Evolutionary conservation across 2,113 vertebrate species (phyloP).

Genomic region (Ifrita kowaldi): DNA sequence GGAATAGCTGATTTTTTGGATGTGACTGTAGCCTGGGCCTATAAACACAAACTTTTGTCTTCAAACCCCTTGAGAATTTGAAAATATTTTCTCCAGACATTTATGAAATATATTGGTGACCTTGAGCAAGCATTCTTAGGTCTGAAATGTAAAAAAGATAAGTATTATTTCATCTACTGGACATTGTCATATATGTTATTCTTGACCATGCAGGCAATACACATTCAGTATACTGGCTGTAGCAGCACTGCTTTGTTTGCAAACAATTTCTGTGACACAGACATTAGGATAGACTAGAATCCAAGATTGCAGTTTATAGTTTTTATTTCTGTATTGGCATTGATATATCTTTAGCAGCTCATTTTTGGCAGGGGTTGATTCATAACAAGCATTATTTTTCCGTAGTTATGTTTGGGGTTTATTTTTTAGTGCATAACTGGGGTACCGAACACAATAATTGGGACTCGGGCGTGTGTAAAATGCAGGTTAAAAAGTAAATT

Average conservation of each 20-base stretch:
- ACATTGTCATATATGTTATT: not conserved
- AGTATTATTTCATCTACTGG: not conserved
- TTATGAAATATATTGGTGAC: not conserved
- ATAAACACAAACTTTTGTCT: not conserved
- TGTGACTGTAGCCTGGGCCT: not conserved
- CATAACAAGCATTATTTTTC: not conserved
- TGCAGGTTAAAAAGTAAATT: not conserved
- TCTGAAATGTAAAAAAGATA: not conserved
- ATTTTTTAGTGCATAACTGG: not conserved
- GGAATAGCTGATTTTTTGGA: not conserved
- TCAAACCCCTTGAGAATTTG: not conserved
- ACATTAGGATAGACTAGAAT: not conserved
- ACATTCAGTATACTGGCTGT: not conserved
- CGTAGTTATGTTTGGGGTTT: not conserved
- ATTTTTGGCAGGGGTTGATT: not conserved
- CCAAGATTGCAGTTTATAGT: not conserved
- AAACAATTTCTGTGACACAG: not conserved
- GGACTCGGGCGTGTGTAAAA: not conserved
- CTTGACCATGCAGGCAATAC: not conserved
- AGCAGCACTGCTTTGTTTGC: not conserved
- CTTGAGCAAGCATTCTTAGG: not conserved
- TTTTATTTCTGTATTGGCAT: not conserved
- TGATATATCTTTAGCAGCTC: not conserved
- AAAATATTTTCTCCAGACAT: not conserved
- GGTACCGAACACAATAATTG: not conserved